These are phyloP conservation scores for Astyanax mexicanus DNA, from an alignment of 2,797 vertebrate species.

Conservation along the genomic window DNA sequence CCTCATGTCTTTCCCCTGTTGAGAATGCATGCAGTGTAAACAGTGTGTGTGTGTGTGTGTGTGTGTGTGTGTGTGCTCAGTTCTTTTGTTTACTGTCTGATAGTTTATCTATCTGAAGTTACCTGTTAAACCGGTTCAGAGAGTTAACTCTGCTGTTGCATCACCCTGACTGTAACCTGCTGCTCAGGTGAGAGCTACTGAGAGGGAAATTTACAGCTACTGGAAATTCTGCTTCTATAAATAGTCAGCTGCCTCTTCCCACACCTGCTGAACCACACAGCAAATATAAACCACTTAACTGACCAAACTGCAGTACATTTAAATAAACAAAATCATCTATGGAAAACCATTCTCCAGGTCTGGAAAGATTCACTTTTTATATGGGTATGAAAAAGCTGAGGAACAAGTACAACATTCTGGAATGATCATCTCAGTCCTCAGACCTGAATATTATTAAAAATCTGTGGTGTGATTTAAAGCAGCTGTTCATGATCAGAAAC, in stretches of 20 bases:
- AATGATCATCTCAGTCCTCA: too few species aligned
- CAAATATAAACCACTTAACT: neutral
- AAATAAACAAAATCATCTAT: neutral
- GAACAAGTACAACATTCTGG: too few species aligned
- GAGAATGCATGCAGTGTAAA: neutral
- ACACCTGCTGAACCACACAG: neutral
- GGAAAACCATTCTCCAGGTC: neutral
- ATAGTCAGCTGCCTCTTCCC: neutral
- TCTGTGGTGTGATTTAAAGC: too few species aligned
- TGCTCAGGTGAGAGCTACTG: neutral
- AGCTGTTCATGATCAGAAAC: too few species aligned
- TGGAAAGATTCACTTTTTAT: too few species aligned
- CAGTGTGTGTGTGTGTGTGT: neutral
- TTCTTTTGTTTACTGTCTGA: neutral
- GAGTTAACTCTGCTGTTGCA: slow-evolving; percentile 4
- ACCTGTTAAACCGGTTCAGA: neutral
- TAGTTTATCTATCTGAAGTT: neutral
- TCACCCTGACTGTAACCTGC: neutral
- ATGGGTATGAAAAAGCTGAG: too few species aligned
- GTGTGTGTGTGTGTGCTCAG: neutral
- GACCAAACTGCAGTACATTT: neutral
- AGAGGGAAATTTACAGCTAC: neutral
- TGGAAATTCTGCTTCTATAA: neutral
- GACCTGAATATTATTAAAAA: too few species aligned
- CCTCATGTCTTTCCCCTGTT: too few species aligned